These are phyloP conservation scores for Sycophila sp. DNA, from an alignment of 1,140 invertebrate species.

Conservation along the genomic window DNA sequence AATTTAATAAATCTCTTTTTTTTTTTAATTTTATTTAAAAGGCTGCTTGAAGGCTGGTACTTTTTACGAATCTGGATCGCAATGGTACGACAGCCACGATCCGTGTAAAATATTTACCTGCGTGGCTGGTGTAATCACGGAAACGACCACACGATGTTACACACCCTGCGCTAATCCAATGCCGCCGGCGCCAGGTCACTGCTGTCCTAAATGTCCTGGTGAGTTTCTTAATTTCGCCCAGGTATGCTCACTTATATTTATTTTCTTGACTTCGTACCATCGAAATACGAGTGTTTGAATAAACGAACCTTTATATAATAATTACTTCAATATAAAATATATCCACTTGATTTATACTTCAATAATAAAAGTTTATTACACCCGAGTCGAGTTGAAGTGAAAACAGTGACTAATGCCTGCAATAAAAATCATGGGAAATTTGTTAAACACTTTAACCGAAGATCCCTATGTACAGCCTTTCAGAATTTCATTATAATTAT, in stretches of 20 bases:
- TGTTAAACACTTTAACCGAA: constrained; percentile 52
- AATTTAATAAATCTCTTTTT: not conserved
- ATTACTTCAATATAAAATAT: not conserved
- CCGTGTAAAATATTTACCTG: constrained; percentile 78
- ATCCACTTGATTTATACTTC: not conserved
- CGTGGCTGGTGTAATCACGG: constrained; percentile 84
- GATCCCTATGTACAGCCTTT: constrained; percentile 73
- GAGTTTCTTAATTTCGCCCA: too few relatives aligned
- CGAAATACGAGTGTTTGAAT: too few relatives aligned
- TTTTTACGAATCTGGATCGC: constrained; percentile 76
- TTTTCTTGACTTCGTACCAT: too few relatives aligned
- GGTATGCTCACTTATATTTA: too few relatives aligned
- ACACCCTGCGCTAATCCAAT: constrained; percentile 78
- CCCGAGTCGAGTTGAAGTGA: not conserved
- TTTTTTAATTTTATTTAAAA: constrained; percentile 49
- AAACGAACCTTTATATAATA: too few relatives aligned
- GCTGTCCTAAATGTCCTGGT: constrained; percentile 85
- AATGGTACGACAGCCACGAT: constrained; percentile 77
- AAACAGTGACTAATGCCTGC: not conserved
- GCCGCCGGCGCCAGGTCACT: constrained; percentile 75
- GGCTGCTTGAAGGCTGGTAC: constrained; percentile 80
- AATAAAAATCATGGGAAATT: constrained; percentile 72
- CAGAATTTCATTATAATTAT: constrained; percentile 78
- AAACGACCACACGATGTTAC: constrained; percentile 80
- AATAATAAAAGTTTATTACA: too few relatives aligned